Percentiles rank a stretch among this genome's conserved stretches.
phyloP scores from a whole-genome alignment of 1,140 invertebrate genomes.

The Harlomillsia oculata region DNA sequence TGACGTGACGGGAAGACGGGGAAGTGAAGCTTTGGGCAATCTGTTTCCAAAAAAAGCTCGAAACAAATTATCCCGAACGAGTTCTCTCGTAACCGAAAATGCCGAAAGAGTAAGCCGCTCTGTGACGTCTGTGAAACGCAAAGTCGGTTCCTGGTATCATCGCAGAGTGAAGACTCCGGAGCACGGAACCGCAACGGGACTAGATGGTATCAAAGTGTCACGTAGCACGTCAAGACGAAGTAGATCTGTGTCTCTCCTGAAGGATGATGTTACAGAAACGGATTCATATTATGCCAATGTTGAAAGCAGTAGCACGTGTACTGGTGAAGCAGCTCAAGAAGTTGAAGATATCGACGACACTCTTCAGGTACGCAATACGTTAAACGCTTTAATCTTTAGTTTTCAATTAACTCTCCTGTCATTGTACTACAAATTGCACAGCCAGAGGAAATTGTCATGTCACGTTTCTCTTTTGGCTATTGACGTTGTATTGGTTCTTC shows the following conservation, averaged over 20 bases:
- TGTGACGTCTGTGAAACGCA: slow-evolving; percentile 12
- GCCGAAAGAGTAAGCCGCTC: slow-evolving; percentile 10
- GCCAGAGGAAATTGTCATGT: no score
- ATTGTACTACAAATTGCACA: no score
- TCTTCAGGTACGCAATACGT: no score
- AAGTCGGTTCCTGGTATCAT: slow-evolving; percentile 29
- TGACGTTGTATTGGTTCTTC: no score
- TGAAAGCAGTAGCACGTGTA: neutral
- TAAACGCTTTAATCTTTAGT: no score
- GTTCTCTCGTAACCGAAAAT: slow-evolving; percentile 1
- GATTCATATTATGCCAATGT: neutral
- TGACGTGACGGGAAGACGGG: neutral
- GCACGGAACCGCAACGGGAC: slow-evolving; percentile 6
- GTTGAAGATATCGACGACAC: no score
- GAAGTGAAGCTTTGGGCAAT: neutral
- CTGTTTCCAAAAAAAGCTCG: slow-evolving; percentile 13
- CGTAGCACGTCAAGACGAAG: neutral
- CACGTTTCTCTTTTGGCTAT: no score
- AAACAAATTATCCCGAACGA: slow-evolving; percentile 1
- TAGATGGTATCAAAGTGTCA: slow-evolving; percentile 8
- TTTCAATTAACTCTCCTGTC: no score
- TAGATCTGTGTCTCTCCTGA: neutral
- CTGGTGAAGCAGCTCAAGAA: neutral
- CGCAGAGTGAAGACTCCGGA: slow-evolving; percentile 25
- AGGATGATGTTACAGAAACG: neutral